Base-by-base conservation (phyloP, 2,113 vertebrate species). In the Pelusios castaneus region DNA sequence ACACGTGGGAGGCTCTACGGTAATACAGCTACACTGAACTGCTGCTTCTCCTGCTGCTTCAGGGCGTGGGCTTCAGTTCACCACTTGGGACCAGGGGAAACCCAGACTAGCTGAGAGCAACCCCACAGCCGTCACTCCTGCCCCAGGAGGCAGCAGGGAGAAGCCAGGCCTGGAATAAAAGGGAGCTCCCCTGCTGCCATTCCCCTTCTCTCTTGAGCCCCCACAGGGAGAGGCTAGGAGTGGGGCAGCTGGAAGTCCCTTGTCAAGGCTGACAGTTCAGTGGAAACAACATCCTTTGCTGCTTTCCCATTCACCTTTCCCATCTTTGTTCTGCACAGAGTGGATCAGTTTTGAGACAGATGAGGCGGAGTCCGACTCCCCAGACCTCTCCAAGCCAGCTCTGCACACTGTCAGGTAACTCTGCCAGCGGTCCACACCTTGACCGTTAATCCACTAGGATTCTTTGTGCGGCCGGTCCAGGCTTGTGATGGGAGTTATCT, bases 271-370 rank as follows among this genome's bases (percentile, higher is more conserved):
- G 19, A 38, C 54, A 82, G 38, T 19, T 27, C 2, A 76, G 41
- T 27, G 29, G 41, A 45, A 43, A 45, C 38, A 43, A 31, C 21
- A 49, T 49, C 29, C 16, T 78, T 16, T 49, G 45, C 49, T 8
- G 31, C 47, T n/a, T 51, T n/a, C 31, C 47, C 47, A 45, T 49
- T 14, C 34, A 49, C 47, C 38, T 29, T 27, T 24, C 41, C 24
- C 25, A 38, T 8, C 38, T 55, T 43, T 55, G 7, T 81, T 95
- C 92, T 82, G 87, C 97, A 87, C 97, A 99, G 99, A 99, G 76
- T 98, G 97, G 98, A 98, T 99, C 96, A 98, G 97, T 94, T 97
- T 98, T 49, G 98, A 99, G 94, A 98, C 98, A 91, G 95, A 96
- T 22, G 95, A 96, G 7, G 56, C 77, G 0, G 93, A 95, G 70